A percentile compares a stretch with the other conserved stretches of the same genome.
Conservation (phyloP, 2,797 vertebrate species). For the Poecilia picta region DNA sequence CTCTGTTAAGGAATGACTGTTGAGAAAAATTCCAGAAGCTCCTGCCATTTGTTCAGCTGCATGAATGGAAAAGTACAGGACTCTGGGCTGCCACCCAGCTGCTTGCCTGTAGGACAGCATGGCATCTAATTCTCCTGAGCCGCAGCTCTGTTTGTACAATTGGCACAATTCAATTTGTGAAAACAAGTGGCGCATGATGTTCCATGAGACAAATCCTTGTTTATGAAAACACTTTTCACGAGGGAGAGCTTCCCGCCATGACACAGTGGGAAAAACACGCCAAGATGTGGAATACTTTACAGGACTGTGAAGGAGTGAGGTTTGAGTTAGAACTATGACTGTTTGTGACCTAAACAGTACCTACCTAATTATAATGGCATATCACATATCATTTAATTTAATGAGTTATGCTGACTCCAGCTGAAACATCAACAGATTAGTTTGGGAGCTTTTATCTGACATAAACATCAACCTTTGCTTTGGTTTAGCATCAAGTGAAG, state of each 20-base stretch:
- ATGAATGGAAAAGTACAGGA: constrained; percentile 72
- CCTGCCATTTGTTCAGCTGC: constrained; percentile 53
- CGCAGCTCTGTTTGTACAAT: constrained; percentile 51
- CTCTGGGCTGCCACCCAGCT: constrained; percentile 14
- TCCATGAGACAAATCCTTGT: constrained; percentile 55
- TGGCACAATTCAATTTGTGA: constrained; percentile 69
- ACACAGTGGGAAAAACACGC: constrained; percentile 38
- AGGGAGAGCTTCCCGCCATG: constrained; percentile 37
- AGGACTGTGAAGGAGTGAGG: background rate
- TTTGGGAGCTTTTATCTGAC: background rate
- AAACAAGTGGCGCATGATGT: constrained; percentile 67
- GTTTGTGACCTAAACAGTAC: background rate
- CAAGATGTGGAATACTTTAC: background rate
- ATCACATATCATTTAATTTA: background rate
- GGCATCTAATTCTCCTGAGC: constrained; percentile 30
- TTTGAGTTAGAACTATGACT: background rate
- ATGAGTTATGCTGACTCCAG: background rate
- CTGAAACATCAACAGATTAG: background rate
- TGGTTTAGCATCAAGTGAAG: background rate
- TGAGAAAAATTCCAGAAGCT: constrained; percentile 50
- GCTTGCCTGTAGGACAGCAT: constrained; percentile 6
- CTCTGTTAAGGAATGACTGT: constrained; percentile 36
- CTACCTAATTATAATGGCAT: background rate
- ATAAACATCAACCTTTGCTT: background rate
- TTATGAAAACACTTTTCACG: constrained; percentile 53